Evolutionary conservation across 2,797 vertebrate species (phyloP), one percentile per base, ranked within the genome.

Genomic region (Adrianichthys oophorus): DNA sequence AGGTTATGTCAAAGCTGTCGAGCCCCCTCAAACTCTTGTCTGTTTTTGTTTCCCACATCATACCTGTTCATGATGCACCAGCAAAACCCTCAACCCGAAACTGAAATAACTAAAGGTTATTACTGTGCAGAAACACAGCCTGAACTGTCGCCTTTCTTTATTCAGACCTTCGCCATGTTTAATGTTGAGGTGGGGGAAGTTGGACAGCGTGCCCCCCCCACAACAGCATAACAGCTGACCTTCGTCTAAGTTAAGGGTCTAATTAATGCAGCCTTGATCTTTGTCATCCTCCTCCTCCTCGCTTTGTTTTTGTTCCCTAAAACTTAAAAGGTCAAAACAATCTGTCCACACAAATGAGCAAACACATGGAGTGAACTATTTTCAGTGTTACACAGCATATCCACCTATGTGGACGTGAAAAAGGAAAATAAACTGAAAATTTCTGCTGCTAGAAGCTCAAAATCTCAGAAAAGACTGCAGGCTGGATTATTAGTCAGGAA

Each of bases 251-350:
- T 48, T 41, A 24, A 16, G 57, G 66, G 46, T n/a, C 26, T 58
- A 74, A 81, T 81, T 72, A 74, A 79, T 68, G 64, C 49, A 58
- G 37, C 44, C 44, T 44, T 69, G 52, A 68, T 65, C 62, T 24
- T 14, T 49, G 46, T 68, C 68, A 56, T 80, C 37, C 46, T 62
- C 56, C 60, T 56, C 58, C 48, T 42, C 24, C n/a, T 44, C 13
- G 16, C 48, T 68, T 32, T 41, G 16, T 41, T 63, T 60, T 68
- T 19, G 47, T 71, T 56, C 26, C 14, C 41, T 57, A 40, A 68
- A 48, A 56, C 44, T 68, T 59, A 43, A 43, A 62, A 52, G 15
- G 29, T 41, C 19, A 56, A 41, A 37, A 13, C 15, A 29, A 50
- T 64, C 40, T 21, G 12, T 56, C 29, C 19, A 40, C 18, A 54